A percentile compares a stretch with the other conserved stretches of the same genome.
These are phyloP conservation scores for Diadophis punctatus DNA, from an alignment of 2,113 vertebrate genomes.

Conservation along the genomic window DNA sequence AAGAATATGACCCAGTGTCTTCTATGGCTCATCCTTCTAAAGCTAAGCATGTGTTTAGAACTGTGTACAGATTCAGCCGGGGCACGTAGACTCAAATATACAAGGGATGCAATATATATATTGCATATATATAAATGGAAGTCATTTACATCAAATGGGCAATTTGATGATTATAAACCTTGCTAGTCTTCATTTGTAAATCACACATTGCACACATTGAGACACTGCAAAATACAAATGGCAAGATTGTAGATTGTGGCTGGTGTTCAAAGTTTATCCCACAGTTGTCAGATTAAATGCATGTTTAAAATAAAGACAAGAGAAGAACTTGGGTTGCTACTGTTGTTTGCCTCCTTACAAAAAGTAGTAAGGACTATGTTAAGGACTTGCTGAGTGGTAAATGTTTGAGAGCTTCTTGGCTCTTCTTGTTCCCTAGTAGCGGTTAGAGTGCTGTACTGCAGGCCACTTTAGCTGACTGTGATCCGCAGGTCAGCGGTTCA, in stretches of 20 bases:
- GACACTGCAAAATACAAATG: conserved; percentile 2
- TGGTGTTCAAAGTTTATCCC: conserved; percentile 32
- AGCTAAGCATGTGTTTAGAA: background rate
- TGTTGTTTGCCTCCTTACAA: background rate
- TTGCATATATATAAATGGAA: background rate
- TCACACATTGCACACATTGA: background rate
- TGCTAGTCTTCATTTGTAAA: background rate
- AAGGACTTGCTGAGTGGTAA: background rate
- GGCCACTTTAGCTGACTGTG: too few relatives aligned
- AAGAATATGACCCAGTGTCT: background rate
- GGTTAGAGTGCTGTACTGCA: too few relatives aligned
- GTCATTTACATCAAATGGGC: background rate
- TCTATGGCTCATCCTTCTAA: background rate
- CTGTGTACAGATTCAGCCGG: background rate
- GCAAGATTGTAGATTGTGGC: background rate
- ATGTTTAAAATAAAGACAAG: conserved; percentile 22
- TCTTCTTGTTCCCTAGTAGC: background rate
- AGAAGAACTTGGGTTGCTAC: background rate
- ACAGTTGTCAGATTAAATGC: conserved; percentile 26
- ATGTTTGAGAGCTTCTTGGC: background rate
- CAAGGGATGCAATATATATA: background rate
- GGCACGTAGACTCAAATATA: background rate
- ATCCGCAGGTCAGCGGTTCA: too few relatives aligned
- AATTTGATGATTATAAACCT: background rate
- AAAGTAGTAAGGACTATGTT: background rate